phyloP scores from a whole-genome alignment of 2,113 vertebrate species.

The Lycaon pictus region DNA sequence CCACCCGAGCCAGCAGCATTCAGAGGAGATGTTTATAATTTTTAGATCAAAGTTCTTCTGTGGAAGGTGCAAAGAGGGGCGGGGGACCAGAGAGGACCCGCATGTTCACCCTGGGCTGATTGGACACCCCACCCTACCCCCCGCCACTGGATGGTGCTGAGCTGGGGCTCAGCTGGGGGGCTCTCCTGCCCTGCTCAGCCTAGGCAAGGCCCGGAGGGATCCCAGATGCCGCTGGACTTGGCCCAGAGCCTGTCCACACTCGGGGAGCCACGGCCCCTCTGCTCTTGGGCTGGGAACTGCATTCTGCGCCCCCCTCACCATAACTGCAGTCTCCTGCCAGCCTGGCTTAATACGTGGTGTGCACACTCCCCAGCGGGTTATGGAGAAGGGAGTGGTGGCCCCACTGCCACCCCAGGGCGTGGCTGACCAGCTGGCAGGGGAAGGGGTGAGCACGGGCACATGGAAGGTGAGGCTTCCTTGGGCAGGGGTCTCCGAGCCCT shows the following conservation, averaged over 20 bases:
- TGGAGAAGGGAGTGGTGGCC: neutral
- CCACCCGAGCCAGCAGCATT: neutral
- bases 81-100: neutral
- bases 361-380: accelerated
- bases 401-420: neutral
- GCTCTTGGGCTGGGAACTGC: neutral
- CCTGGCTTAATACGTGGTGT: accelerated
- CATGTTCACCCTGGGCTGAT: neutral
- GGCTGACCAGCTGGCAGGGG: neutral
- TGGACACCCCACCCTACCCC: too few relatives aligned
- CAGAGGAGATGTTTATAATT: accelerated
- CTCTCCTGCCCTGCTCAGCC: neutral
- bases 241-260: neutral
- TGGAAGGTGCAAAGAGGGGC: too few relatives aligned
- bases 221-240: accelerated
- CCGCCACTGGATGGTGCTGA: accelerated
- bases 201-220: neutral
- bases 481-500: neutral
- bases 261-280: accelerated
- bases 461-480: neutral
- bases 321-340: neutral
- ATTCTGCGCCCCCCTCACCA: accelerated
- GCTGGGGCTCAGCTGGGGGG: neutral
- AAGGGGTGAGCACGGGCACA: neutral
- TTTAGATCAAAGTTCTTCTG: accelerated